phyloP scores from a whole-genome alignment of 2,113 vertebrate species.

The Anser cygnoides region DNA sequence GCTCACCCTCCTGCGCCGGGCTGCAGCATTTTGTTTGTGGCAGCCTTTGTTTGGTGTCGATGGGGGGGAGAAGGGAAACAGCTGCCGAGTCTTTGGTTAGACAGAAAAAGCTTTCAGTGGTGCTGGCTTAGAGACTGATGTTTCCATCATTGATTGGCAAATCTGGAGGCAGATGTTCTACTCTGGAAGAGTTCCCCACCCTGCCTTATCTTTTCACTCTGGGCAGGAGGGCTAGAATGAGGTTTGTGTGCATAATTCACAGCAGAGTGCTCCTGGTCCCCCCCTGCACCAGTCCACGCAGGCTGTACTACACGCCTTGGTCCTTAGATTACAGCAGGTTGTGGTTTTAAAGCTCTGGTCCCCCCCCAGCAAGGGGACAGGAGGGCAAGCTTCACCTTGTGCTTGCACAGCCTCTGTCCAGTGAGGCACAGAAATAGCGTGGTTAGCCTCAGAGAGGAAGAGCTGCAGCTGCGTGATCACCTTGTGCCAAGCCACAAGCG shows the following conservation, averaged over 20 bases:
- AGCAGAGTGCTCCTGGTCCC: neutral
- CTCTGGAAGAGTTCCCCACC: neutral
- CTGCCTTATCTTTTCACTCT: neutral
- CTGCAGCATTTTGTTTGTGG: constrained; percentile 1
- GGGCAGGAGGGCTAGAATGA: neutral
- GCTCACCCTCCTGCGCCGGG: neutral
- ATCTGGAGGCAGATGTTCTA: neutral
- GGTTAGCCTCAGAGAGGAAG: constrained; percentile 8
- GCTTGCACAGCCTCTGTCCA: neutral
- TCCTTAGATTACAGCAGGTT: neutral
- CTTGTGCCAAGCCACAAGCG: neutral
- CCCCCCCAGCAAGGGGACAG: neutral
- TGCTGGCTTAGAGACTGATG: neutral
- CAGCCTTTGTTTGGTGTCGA: constrained; percentile 38
- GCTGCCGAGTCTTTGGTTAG: neutral
- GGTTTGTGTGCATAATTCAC: neutral
- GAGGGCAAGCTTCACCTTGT: neutral
- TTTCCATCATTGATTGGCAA: neutral
- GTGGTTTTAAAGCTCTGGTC: neutral
- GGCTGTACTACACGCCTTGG: neutral
- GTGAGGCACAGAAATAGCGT: neutral
- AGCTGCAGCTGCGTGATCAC: neutral
- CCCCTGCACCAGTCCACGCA: neutral
- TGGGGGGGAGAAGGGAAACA: constrained; percentile 16
- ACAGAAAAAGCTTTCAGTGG: neutral